Percentiles rank a stretch among this genome's conserved stretches.
These are phyloP conservation scores for Argyrosomus japonicus DNA, from an alignment of 2,113 vertebrate species.

Conservation along the genomic window DNA sequence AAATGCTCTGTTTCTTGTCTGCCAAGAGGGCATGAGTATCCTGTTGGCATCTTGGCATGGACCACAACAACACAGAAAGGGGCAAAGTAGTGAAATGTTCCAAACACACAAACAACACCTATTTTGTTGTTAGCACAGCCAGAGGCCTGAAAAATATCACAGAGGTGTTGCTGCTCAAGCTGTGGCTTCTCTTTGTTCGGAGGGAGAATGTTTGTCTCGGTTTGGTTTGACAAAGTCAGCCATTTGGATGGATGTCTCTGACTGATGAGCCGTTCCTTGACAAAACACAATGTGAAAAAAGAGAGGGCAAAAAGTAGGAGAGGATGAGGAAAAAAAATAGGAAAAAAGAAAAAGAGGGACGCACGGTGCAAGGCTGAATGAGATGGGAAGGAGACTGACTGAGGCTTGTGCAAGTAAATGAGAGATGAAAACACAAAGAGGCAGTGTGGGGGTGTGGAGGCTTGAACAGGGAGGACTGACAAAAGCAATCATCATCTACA, in stretches of 20 bases:
- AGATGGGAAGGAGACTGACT: slow-evolving; percentile 45
- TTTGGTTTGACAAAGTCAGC: slow-evolving; percentile 67
- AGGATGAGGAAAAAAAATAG: neutral
- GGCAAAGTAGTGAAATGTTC: slow-evolving; percentile 65
- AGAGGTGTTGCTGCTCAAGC: slow-evolving; percentile 66
- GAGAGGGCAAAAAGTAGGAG: slow-evolving; percentile 16
- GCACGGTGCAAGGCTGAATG: neutral
- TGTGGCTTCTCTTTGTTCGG: slow-evolving; percentile 51
- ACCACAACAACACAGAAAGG: slow-evolving; percentile 50
- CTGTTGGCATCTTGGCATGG: slow-evolving; percentile 59
- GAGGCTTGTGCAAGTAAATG: slow-evolving; percentile 68
- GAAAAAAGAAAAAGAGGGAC: neutral
- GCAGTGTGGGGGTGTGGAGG: slow-evolving; percentile 44
- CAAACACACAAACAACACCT: slow-evolving; percentile 69
- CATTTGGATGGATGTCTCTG: slow-evolving; percentile 63
- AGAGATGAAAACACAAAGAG: slow-evolving; percentile 73
- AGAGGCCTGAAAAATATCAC: slow-evolving; percentile 63
- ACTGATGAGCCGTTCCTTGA: slow-evolving; percentile 65
- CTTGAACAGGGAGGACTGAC: slow-evolving; percentile 71
- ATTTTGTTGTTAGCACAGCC: slow-evolving; percentile 72
- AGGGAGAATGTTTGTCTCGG: slow-evolving; percentile 49
- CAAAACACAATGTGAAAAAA: slow-evolving; percentile 52
- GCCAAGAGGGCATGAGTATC: slow-evolving; percentile 53
- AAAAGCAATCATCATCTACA: slow-evolving; percentile 76
- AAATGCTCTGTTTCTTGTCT: slow-evolving; percentile 46